These are phyloP conservation scores for Lipophrys pholis DNA, from an alignment of 2,113 vertebrate genomes.

Conservation along the genomic window DNA sequence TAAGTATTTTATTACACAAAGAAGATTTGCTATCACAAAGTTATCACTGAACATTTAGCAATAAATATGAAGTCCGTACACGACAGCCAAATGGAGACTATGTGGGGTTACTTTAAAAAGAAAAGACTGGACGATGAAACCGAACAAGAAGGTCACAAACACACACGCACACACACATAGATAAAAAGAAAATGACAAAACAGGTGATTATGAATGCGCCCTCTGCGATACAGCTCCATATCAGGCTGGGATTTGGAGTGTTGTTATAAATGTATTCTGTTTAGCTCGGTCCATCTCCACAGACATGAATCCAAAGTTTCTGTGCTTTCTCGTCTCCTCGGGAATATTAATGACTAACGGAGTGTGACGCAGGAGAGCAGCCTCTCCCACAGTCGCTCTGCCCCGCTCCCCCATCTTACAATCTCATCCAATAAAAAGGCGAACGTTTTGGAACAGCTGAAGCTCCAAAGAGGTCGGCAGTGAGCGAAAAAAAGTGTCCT, in stretches of 20 bases:
- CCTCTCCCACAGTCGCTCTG: constrained; percentile 42
- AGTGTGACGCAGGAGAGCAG: constrained; percentile 50
- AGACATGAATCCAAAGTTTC: constrained; percentile 51
- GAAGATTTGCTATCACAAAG: constrained; percentile 82
- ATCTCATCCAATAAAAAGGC: constrained; percentile 61
- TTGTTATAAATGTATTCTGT: constrained; percentile 52
- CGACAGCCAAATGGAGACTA: constrained; percentile 72
- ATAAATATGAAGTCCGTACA: constrained; percentile 81
- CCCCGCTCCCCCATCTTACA: constrained; percentile 22
- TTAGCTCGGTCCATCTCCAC: constrained; percentile 49
- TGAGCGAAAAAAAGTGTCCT: constrained; percentile 57
- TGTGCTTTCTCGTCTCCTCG: constrained; percentile 60
- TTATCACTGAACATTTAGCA: constrained; percentile 81
- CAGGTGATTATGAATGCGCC: constrained; percentile 50
- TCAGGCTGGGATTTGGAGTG: constrained; percentile 49
- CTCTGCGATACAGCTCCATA: constrained; percentile 37
- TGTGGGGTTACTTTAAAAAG: constrained; percentile 64
- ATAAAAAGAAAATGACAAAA: constrained; percentile 56
- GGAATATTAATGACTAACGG: constrained; percentile 57
- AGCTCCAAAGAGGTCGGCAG: constrained; percentile 68
- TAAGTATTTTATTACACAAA: constrained; percentile 82
- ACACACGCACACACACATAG: constrained; percentile 34
- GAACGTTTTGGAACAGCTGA: constrained; percentile 41
- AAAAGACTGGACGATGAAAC: constrained; percentile 40
- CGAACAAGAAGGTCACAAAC: constrained; percentile 57